Conservation (phyloP, 2,888 invertebrate genomes). For the Uloborus plumipes region DNA sequence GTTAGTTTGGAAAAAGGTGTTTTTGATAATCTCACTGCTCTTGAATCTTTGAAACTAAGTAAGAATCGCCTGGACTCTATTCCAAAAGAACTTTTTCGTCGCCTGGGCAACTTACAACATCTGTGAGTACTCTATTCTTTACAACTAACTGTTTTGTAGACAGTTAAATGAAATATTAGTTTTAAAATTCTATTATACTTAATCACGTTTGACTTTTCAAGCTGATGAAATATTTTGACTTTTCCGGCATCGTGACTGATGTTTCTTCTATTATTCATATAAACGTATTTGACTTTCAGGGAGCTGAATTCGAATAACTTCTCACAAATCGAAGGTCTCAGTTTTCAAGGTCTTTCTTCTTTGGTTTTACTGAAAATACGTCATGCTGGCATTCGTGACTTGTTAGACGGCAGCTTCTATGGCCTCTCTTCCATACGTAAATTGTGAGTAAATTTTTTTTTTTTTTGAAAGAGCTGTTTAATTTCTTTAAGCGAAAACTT, state of each 20-base stretch:
- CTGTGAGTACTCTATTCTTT: slow-evolving; percentile 75
- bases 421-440: slow-evolving; percentile 80
- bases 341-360: slow-evolving; percentile 83
- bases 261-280: too few relatives aligned
- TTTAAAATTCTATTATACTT: too few relatives aligned
- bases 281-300: slow-evolving; percentile 71
- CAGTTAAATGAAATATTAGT: too few relatives aligned
- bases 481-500: too few relatives aligned
- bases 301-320: slow-evolving; percentile 89
- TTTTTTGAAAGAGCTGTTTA: slow-evolving; percentile 15
- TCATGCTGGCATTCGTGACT: slow-evolving; percentile 82
- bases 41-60: slow-evolving; percentile 83
- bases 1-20: slow-evolving; percentile 79
- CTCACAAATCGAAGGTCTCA: slow-evolving; percentile 83
- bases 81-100: slow-evolving; percentile 82
- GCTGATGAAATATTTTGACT: too few relatives aligned
- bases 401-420: slow-evolving; percentile 92
- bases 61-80: slow-evolving; percentile 78
- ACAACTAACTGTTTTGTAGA: too few relatives aligned
- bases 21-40: slow-evolving; percentile 80
- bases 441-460: slow-evolving; percentile 73
- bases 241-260: too few relatives aligned
- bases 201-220: too few relatives aligned
- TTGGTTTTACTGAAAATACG: slow-evolving; percentile 83
- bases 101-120: slow-evolving; percentile 79